A percentile compares a stretch with the other conserved stretches of the same genome.
phyloP scores from a whole-genome alignment of 2,888 invertebrate genomes.

The Calliopum simillimum region DNA sequence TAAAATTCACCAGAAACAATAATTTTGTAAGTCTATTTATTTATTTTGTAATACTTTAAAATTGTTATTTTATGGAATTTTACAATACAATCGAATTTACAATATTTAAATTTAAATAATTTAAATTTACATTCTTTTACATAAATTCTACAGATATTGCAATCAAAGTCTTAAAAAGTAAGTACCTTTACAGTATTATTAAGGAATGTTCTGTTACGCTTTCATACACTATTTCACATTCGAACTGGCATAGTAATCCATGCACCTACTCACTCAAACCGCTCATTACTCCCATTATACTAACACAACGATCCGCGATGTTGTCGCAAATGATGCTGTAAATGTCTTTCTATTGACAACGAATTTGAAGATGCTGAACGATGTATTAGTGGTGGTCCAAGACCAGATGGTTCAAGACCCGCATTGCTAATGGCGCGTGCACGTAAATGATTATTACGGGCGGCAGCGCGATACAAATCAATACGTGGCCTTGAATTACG shows the following conservation, averaged over 20 bases:
- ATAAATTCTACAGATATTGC: too few relatives aligned
- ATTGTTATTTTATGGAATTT: too few relatives aligned
- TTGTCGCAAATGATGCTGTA: constrained; percentile 55
- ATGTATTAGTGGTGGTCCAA: constrained; percentile 56
- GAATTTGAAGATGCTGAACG: constrained; percentile 58
- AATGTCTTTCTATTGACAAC: constrained; percentile 54
- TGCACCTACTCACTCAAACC: neutral
- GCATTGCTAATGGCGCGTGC: constrained; percentile 55
- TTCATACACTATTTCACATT: neutral
- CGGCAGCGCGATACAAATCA: constrained; percentile 53
- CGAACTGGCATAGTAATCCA: neutral
- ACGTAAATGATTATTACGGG: constrained; percentile 61
- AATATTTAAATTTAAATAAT: too few relatives aligned
- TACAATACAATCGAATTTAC: too few relatives aligned
- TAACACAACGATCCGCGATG: constrained; percentile 62
- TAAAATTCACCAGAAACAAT: too few relatives aligned
- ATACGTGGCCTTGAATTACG: constrained; percentile 54
- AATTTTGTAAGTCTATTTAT: too few relatives aligned
- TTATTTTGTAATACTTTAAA: too few relatives aligned
- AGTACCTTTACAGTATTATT: too few relatives aligned
- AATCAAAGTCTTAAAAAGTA: too few relatives aligned
- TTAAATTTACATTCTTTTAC: too few relatives aligned
- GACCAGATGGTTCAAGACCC: constrained; percentile 46
- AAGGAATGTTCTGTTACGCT: too few relatives aligned
- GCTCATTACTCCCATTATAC: neutral